Evolutionary conservation across 2,797 vertebrate genomes (phyloP).

Genomic region (Sebastolobus alascanus): DNA sequence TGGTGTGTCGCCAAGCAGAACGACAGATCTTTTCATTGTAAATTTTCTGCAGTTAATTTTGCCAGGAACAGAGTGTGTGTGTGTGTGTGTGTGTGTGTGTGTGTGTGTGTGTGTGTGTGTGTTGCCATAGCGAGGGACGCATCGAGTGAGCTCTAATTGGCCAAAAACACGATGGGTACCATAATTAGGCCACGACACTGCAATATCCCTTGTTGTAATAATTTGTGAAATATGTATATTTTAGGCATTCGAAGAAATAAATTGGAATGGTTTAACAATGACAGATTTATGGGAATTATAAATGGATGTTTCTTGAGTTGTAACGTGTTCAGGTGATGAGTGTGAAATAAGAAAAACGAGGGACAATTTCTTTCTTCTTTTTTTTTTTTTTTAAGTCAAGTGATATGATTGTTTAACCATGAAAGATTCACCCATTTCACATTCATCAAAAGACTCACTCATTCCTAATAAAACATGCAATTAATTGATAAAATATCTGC

Average conservation of each 20-base stretch:
- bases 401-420: conserved; percentile 77
- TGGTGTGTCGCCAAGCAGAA: conserved; percentile 55
- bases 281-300: conserved; percentile 63
- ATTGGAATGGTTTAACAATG: conserved; percentile 84
- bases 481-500: conserved; percentile 77
- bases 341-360: conserved; percentile 62
- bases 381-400: conserved; percentile 56
- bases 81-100: conserved; percentile 33
- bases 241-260: conserved; percentile 85
- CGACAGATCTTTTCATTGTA: conserved; percentile 60
- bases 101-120: conserved; percentile 27
- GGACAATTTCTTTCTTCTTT: conserved; percentile 10
- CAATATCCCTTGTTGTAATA: conserved; percentile 84
- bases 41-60: conserved; percentile 68
- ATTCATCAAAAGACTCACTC: conserved; percentile 73
- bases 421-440: conserved; percentile 64
- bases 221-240: conserved; percentile 88
- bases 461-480: conserved; percentile 80
- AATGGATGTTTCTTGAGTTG: conserved; percentile 58
- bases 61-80: conserved; percentile 53
- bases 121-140: conserved; percentile 45
- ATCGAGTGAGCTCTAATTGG: conserved; percentile 64
- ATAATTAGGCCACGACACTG: conserved; percentile 77
- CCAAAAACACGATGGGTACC: conserved; percentile 70
- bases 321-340: conserved; percentile 57